Base-by-base conservation (phyloP, 2,888 invertebrate species). In the Leptinotarsa rubiginosa region DNA sequence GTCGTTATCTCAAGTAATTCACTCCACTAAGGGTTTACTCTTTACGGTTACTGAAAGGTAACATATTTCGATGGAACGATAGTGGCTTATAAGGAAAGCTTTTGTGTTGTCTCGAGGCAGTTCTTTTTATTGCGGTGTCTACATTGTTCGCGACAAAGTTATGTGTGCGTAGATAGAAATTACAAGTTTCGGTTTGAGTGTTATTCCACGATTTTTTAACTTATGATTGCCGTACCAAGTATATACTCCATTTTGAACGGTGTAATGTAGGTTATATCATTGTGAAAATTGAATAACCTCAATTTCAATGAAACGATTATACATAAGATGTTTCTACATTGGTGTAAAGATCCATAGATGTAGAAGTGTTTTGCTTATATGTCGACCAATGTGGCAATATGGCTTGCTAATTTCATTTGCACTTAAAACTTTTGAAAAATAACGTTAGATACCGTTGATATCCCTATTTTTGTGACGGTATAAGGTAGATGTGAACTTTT, bases 111-210 rank as follows among this genome's bases (percentile, higher is more conserved):
- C 54, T 73, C 68, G 65, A 52, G 69, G 47, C 20, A 49, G 25
- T 71, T 62, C 13, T 69, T 56, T 47, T 70, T 74, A 70, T 71
- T 72, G 69, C 71, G 52, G 71, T 73, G 69, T 47, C 65, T 64
- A 67, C 74, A 77, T 77, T 77, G 77, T 77, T 77, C 72, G 65
- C 77, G 59, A 69, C 70, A 68, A 72, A 77, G 69, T 74, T 77
- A 77, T 72, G 62, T 62, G 62, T 52, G 41, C 50, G 70, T 65
- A 70, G 71, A 77, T 31, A 77, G 69, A 74, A 70, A 65, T 56
- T 66, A 70, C 56, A 66, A 69, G 66, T 72, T 75, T 72, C 62
- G 72, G 72, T 70, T 68, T 56, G 59, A 49, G 67, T 68, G 70
- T 73, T 69, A 65, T 50, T 69, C 47, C 52, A 67, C 62, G 62